Base-by-base conservation (phyloP, 2,113 vertebrate species). In the Calonectris borealis region DNA sequence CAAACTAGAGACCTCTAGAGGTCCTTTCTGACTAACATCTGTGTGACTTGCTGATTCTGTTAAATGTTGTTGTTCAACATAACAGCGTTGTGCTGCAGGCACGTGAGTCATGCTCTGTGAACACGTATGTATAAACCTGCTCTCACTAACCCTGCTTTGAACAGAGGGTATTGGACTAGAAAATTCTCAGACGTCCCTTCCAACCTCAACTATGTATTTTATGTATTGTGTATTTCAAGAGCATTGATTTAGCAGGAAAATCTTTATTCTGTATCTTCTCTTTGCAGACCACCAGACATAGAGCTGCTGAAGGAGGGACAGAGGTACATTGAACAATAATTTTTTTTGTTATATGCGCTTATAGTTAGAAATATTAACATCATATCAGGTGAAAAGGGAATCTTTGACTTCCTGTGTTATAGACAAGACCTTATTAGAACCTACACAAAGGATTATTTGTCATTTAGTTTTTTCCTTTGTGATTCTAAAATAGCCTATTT, bases 231-330 rank as follows among this genome's bases (percentile, higher is more conserved):
- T 87, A 60, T 91, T 92, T 91, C 20, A 48, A 36, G 24, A 87
- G 13, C 88, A 72, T 55, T 76, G 29, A 52, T 85, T 49, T 64
- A 91, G 25, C 38, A 58, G 32, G 38, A 77, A 57, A 71, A 49
- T 62, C 21, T 68, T 96, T 6, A 77, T 90, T 93, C 66, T 69
- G 34, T 96, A 22, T 94, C 20, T 92, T 95, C 95, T 89, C 85
- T 75, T 96, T 87, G 60, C 97, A 99, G 99, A 16, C 97, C 97
- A 89, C 97, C 98, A 85, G 95, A 98, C 83, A 98, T 99, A 87
- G 98, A 98, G 92, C 94, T 99, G 94, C 96, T 99, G 96, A 98
- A 98, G 94, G 97, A 98, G 97, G 99, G 98, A 94, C 97, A 98
- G 83, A 97, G 98, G 99, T 99, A 98, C 40, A 96, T 17, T 70